These are phyloP conservation scores for Petrosia ficiformis DNA, from an alignment of 37 sponge, comb jelly and placozoan species.

Conservation along the genomic window DNA sequence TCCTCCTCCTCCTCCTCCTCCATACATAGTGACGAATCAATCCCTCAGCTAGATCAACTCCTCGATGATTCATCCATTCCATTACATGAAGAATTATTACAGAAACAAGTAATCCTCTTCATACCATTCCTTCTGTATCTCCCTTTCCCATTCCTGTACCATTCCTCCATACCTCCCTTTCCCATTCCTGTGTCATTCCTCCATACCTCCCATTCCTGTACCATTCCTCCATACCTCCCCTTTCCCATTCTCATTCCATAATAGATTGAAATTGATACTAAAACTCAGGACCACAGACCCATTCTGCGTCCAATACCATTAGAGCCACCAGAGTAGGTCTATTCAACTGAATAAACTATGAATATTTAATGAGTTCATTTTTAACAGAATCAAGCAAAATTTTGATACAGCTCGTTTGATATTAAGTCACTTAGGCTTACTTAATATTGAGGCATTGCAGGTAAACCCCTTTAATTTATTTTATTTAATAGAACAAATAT, in stretches of 20 bases:
- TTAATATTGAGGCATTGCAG: slow-evolving; percentile 50
- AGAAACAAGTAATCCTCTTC: too few relatives aligned
- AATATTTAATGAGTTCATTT: not conserved
- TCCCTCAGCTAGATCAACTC: slow-evolving; percentile 41
- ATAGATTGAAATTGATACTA: too few relatives aligned
- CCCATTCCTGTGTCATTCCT: too few relatives aligned
- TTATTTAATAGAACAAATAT: too few relatives aligned
- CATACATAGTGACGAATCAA: not conserved
- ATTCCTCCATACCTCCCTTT: slow-evolving; percentile 22
- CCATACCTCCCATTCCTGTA: slow-evolving; percentile 11
- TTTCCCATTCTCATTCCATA: not conserved
- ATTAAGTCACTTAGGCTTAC: slow-evolving; percentile 61
- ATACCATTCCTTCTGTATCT: slow-evolving; percentile 3
- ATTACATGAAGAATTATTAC: slow-evolving; percentile 17
- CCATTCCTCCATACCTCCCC: not conserved
- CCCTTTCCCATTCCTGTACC: slow-evolving; percentile 18
- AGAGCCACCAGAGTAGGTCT: slow-evolving; percentile 23
- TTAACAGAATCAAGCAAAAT: slow-evolving; percentile 28
- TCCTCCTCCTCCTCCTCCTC: too few relatives aligned
- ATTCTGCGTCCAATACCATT: too few relatives aligned
- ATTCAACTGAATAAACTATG: not conserved
- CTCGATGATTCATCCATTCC: slow-evolving; percentile 8
- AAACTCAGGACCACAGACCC: too few relatives aligned
- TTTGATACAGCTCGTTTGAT: slow-evolving; percentile 67
- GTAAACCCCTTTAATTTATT: too few relatives aligned